Percentiles rank a stretch among this genome's conserved stretches.
phyloP scores from a whole-genome alignment of 1,140 invertebrate genomes.

The Drosophila kohkoa region DNA sequence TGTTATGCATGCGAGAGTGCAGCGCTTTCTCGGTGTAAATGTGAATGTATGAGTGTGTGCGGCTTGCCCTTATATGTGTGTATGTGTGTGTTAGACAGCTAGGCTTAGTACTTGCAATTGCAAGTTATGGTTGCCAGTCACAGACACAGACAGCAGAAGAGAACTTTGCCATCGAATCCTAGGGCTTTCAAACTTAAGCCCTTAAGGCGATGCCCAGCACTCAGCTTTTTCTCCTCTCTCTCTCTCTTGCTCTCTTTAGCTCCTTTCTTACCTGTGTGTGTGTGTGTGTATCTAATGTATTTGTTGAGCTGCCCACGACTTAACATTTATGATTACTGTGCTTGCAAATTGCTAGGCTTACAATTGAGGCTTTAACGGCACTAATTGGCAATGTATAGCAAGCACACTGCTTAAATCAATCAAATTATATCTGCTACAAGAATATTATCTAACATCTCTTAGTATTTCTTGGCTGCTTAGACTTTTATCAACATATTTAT shows the following conservation, averaged over 20 bases:
- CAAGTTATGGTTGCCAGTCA: slow-evolving; percentile 65
- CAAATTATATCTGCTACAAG: slow-evolving; percentile 1
- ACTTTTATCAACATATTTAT: background rate
- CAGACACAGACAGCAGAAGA: slow-evolving; percentile 20
- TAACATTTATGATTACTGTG: slow-evolving; percentile 62
- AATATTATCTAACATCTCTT: background rate
- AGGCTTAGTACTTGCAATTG: slow-evolving; percentile 63
- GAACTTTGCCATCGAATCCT: slow-evolving; percentile 56
- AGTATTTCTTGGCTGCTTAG: background rate
- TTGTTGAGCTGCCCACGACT: slow-evolving; percentile 50
- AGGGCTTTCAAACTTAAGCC: slow-evolving; percentile 64
- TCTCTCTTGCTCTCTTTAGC: background rate
- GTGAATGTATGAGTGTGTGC: slow-evolving; percentile 9
- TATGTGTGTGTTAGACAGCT: background rate
- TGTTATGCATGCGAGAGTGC: slow-evolving; percentile 60
- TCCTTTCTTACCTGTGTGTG: background rate
- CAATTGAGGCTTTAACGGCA: slow-evolving; percentile 31
- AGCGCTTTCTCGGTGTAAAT: slow-evolving; percentile 3
- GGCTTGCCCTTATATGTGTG: background rate
- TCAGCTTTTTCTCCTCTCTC: background rate
- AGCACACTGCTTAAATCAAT: slow-evolving; percentile 49
- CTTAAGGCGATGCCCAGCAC: slow-evolving; percentile 42
- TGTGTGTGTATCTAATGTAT: slow-evolving; percentile 40
- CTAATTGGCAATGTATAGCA: slow-evolving; percentile 56
- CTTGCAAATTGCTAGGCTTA: slow-evolving; percentile 52